Evolutionary conservation across 2,888 invertebrate genomes (phyloP).

Genomic region (Cosmia trapezina): DNA sequence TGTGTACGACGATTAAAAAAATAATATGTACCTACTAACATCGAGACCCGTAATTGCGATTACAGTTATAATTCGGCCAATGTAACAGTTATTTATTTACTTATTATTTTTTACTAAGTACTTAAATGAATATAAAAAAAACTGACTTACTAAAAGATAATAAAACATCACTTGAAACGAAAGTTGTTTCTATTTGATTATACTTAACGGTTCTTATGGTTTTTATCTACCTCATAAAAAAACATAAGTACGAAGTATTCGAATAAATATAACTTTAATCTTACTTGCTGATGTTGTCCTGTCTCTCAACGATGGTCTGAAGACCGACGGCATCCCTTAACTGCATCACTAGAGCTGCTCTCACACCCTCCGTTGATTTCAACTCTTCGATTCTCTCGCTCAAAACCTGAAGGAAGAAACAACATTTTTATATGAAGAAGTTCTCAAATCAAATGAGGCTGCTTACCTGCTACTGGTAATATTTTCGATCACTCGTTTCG

Average conservation of each 20-base stretch:
- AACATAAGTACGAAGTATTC: not conserved
- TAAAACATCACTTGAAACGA: conserved; percentile 14
- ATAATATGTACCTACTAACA: conserved; percentile 1
- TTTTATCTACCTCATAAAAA: not conserved
- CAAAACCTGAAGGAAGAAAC: conserved; percentile 75
- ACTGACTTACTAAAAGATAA: conserved; percentile 1
- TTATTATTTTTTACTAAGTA: conserved; percentile 29
- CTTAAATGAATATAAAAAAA: conserved; percentile 15
- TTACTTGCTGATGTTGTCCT: conserved; percentile 94
- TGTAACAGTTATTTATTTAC: conserved; percentile 26
- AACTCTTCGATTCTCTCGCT: conserved; percentile 93
- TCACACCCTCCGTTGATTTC: conserved; percentile 94
- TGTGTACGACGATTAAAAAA: not conserved
- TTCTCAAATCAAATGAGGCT: not conserved
- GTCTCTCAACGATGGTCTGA: conserved; percentile 92
- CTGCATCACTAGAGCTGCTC: conserved; percentile 96
- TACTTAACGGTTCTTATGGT: conserved; percentile 27
- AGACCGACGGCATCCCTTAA: conserved; percentile 95
- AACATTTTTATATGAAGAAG: not conserved
- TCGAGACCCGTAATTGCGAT: conserved; percentile 14
- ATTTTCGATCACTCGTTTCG: not conserved
- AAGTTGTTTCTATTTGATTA: conserved; percentile 25
- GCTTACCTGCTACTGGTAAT: not conserved
- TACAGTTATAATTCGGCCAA: conserved; percentile 49
- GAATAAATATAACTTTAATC: conserved; percentile 61